phyloP scores from a whole-genome alignment of 2,797 vertebrate species.

The Myotis planiceps region DNA sequence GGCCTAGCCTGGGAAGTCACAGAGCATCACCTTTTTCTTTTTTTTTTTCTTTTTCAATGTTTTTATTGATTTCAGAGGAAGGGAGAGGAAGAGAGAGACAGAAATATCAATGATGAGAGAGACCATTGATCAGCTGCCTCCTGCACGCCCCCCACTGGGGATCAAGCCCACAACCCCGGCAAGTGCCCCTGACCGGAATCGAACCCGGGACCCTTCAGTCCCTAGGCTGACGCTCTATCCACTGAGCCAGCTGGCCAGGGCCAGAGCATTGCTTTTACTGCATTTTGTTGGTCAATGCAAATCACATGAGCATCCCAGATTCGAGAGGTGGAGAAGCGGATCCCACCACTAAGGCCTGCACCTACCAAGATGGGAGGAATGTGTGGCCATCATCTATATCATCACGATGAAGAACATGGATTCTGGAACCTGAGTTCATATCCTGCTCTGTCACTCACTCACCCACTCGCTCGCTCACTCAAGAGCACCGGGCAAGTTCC shows the following conservation, averaged over 20 bases:
- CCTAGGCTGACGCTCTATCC: too few species aligned
- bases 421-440: not conserved
- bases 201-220: too few species aligned
- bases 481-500: not conserved
- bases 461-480: not conserved
- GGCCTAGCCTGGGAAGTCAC: not conserved
- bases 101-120: too few species aligned
- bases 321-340: not conserved
- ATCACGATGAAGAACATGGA: not conserved
- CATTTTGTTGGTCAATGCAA: not conserved
- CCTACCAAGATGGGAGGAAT: not conserved
- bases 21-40: too few species aligned
- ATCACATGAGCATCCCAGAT: not conserved
- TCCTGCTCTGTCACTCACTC: not conserved
- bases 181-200: too few species aligned
- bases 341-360: not conserved
- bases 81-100: too few species aligned
- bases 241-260: too few species aligned
- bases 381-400: not conserved
- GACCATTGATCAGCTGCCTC: too few species aligned
- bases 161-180: too few species aligned
- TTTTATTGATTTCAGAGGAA: too few species aligned
- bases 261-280: not conserved
- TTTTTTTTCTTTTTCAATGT: too few species aligned
- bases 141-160: too few species aligned